Base-by-base conservation (phyloP, 2,797 vertebrate genomes). In the Trachops cirrhosus region DNA sequence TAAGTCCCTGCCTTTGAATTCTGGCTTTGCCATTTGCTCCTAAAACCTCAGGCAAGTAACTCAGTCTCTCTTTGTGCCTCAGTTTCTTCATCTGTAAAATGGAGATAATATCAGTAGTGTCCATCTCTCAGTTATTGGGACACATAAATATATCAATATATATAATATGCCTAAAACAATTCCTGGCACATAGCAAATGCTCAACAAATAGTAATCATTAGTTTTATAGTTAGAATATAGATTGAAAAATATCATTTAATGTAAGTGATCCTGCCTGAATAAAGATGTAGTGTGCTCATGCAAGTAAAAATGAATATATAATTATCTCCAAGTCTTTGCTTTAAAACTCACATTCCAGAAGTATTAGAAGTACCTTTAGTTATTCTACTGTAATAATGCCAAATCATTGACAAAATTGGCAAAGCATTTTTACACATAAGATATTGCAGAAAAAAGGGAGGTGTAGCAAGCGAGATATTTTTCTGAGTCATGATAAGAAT, bases 1-100 rank as follows among this genome's bases (percentile, higher is more conserved):
- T 10, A 78, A 71, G 15, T 18, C 7, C 29, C 50, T 44, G 46
- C 21, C 10, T 95, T 94, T 92, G 48, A 92, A 64, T 89, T 90
- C 64, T 68, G 39, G 44, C 74, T 86, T 29, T 92, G 54, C 80
- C 32, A 70, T 21, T 50, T 91, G 68, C 18, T 29, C 62, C 46
- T 73, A 86, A 85, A 86, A 59, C 37, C 39, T 80, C 1, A 0
- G 77, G 22, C 32, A 78, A 91, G 34, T 59, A 52, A 46, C 67
- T 90, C 24, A 48, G 39, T 50, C 54, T 95, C 8, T 85, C 15
- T 46, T 32, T 80, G 3, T 73, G 24, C 19, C 41, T 95, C 70
- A 54, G 64, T 79, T 90, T 95, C 86, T 68, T 74, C 26, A 89
- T 84, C 37, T 95, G 59, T 67, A 89, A 89, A 94, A 70, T 70